phyloP scores from a whole-genome alignment of 2,797 vertebrate genomes.

The Chelon labrosus region DNA sequence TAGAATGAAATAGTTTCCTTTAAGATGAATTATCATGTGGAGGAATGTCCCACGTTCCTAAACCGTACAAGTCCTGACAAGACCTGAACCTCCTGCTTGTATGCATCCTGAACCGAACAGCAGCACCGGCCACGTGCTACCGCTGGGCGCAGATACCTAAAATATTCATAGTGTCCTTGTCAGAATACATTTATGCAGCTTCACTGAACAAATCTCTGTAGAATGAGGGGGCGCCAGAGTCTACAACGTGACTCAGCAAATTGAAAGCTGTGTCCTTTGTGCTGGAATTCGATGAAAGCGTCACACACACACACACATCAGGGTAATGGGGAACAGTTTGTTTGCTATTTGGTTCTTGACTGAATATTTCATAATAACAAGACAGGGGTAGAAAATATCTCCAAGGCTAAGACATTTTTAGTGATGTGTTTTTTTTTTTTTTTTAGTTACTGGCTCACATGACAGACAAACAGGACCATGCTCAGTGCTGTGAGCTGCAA shows the following conservation, averaged over 20 bases:
- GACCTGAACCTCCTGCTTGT: constrained; percentile 19
- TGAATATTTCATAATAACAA: constrained; percentile 13
- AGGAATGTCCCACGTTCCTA: background rate
- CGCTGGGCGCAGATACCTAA: constrained; percentile 64
- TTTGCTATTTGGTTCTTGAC: background rate
- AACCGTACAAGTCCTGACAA: constrained; percentile 16
- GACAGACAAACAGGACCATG: background rate
- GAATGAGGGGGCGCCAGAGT: constrained; percentile 40
- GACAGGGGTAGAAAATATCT: constrained; percentile 5
- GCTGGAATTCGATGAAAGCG: constrained; percentile 15
- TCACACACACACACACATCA: background rate
- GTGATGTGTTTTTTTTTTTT: background rate
- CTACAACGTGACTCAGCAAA: constrained; percentile 61
- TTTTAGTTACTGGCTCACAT: background rate
- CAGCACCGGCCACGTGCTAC: constrained; percentile 49
- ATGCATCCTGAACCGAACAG: constrained; percentile 31
- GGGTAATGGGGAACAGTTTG: background rate
- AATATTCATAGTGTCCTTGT: constrained; percentile 82
- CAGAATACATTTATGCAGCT: constrained; percentile 74
- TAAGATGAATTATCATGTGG: background rate
- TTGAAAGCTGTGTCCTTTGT: constrained; percentile 24
- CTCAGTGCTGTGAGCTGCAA: background rate
- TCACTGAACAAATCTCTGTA: constrained; percentile 65
- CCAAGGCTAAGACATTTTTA: no score
- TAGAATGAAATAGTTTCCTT: background rate